Base-by-base conservation (phyloP, 53 echinoderm and acorn worm species). In the Stichopus horrens region DNA sequence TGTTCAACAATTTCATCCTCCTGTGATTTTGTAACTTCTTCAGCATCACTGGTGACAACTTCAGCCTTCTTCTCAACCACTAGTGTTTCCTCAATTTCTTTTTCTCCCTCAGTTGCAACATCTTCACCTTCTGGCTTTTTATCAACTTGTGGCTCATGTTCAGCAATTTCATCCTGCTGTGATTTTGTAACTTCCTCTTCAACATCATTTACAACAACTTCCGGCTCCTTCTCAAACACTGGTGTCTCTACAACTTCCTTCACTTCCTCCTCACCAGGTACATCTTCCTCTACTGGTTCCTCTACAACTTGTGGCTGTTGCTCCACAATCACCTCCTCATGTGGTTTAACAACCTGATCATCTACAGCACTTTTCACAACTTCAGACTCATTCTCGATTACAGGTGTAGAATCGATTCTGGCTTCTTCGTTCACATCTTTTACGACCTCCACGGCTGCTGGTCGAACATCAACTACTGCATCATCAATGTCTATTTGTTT, bases 41-140 rank as follows among this genome's bases (percentile, higher is more conserved):
- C 37, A 67, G 20, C 5, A 66, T 23, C 13, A 65, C 56, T 77
- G 23, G 11, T 7, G 52, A 22, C 79, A 21, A 21, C 75, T 74
- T 74, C 75, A 8, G 75, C 11, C n/a, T 74, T 9, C 22, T 88
- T 21, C 23, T 78, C 78, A 58, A 60, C 8, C 52, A 66, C 19
- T 0, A 53, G 13, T 67, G 4, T n/a, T 4, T 60, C 19, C 8
- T 89, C 21, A 63, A 59, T 19, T 74, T 55, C 78, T 10, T 54
- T 88, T 54, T 88, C 88, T 84, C 83, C 77, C 63, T 76, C 63
- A 51, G 52, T 77, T 54, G 57, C 58, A 23, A 86, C 81, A 21
- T 57, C 88, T 76, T 91, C 66, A 74, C 9, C 66, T 75, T 75
- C n/a, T 52, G 82, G 53, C 20, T 90, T 76, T 86, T 89, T 76